Base-by-base conservation (phyloP, 2,113 vertebrate genomes). In the Ornithorhynchus anatinus region DNA sequence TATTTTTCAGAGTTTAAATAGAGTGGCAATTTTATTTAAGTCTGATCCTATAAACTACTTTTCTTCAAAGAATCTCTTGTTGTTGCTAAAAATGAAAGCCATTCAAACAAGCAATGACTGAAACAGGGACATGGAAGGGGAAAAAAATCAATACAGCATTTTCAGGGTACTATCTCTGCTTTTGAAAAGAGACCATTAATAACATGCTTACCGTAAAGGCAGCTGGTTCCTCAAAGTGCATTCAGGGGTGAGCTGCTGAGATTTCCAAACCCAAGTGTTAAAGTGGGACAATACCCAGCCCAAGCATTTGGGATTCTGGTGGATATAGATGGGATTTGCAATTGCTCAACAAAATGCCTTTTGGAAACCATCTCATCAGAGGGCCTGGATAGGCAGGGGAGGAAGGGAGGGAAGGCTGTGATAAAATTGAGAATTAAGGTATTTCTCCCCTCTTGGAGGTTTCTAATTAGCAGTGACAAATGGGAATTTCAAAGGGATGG, bases 151-250 rank as follows among this genome's bases (percentile, higher is more conserved):
- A 93, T 93, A 92, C 75, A 48, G 51, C 67, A 1, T 90, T 94
- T 93, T 91, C 77, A 91, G 81, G 74, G 70, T 85, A 89, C 90
- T 91, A 85, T 92, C 88, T 94, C 83, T 90, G 82, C 85, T 92
- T 92, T 89, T 90, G 86, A 93, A 91, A 92, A 89, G 83, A 88
- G 77, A 87, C 86, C 90, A 90, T 92, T 94, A 93, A 92, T 91
- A 92, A 91, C 36, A 69, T 87, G 81, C 89, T 93, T 91, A 91
- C 56, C 59, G 89, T 85, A 92, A 89, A 91, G 88, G 82, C 86
- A 91, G 89, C 66, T 83, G 75, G 87, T 91, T 91, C 80, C 87
- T 92, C 90, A 92, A 91, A 92, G 90, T 91, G 87, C 83, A 92
- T 89, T 91, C 88, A 92, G 76, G 86, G 88, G 88, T 89, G 86